Percentiles rank a stretch among this genome's conserved stretches.
Conservation (phyloP, 64 coral and sea anemone species). For the Exaiptasia diaphana region DNA sequence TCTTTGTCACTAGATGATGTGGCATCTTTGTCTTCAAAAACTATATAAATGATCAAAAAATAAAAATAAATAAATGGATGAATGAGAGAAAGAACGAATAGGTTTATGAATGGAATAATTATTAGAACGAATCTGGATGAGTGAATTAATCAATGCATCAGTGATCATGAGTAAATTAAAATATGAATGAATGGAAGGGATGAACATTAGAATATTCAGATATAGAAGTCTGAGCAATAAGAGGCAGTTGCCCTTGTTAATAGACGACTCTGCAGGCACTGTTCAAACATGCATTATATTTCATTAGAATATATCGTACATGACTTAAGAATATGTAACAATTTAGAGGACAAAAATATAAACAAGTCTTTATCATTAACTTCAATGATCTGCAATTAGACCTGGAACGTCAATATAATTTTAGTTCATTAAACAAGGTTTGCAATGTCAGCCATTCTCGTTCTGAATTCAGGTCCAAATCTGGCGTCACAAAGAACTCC, state of each 20-base stretch:
- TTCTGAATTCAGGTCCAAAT: slow-evolving; percentile 20
- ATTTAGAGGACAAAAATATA: slow-evolving; percentile 1
- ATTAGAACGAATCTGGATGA: neutral
- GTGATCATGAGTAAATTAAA: no score
- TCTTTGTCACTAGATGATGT: slow-evolving; percentile 7
- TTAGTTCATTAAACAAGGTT: slow-evolving; percentile 42
- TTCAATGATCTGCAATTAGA: neutral
- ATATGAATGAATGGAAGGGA: neutral
- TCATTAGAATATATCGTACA: slow-evolving; percentile 9
- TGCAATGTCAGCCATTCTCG: slow-evolving; percentile 20
- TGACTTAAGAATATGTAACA: slow-evolving; percentile 7
- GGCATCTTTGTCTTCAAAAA: slow-evolving; percentile 21
- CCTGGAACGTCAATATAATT: slow-evolving; percentile 11
- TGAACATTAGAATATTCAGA: neutral
- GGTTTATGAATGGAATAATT: neutral
- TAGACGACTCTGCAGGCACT: neutral
- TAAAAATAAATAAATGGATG: neutral
- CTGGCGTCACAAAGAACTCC: slow-evolving; percentile 38
- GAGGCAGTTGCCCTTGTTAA: neutral
- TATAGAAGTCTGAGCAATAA: neutral
- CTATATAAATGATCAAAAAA: slow-evolving; percentile 12
- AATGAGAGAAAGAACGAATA: neutral
- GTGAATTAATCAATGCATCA: neutral
- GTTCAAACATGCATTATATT: slow-evolving; percentile 10
- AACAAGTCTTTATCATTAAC: neutral